phyloP scores from a whole-genome alignment of 1,140 invertebrate genomes.

The Meloidogyne chitwoodi region DNA sequence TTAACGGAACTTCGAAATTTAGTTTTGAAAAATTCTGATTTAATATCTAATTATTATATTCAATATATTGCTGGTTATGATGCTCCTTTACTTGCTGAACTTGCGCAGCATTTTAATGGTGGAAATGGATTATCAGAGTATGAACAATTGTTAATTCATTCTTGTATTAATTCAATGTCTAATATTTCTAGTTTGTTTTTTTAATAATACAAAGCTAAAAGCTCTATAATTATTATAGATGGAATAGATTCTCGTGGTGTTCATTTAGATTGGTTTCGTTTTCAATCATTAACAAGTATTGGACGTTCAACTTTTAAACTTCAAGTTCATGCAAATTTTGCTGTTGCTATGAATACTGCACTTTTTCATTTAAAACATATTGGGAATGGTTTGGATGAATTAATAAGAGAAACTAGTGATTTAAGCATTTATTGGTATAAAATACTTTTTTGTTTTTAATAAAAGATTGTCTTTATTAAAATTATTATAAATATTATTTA shows the following conservation, averaged over 20 bases:
- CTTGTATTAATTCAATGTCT: conserved; percentile 82
- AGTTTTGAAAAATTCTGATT: conserved; percentile 74
- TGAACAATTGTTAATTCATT: conserved; percentile 86
- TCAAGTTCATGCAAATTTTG: conserved; percentile 79
- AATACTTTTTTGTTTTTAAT: neutral
- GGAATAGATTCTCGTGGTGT: conserved; percentile 71
- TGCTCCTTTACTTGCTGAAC: conserved; percentile 80
- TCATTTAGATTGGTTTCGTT: conserved; percentile 89
- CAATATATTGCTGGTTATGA: conserved; percentile 83
- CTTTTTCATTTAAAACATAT: conserved; percentile 97
- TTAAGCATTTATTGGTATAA: conserved; percentile 82
- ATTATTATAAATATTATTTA: neutral
- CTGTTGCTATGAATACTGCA: conserved; percentile 86
- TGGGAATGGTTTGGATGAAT: conserved; percentile 89
- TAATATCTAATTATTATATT: conserved; percentile 94
- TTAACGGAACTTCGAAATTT: conserved; percentile 81
- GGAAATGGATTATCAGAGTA: conserved; percentile 80
- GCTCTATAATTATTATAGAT: no score
- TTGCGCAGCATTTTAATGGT: conserved; percentile 73
- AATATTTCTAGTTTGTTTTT: conserved; percentile 63
- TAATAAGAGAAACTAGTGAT: conserved; percentile 91
- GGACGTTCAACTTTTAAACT: conserved; percentile 76
- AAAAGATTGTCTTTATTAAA: neutral
- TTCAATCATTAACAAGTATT: conserved; percentile 86
- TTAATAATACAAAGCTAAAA: no score